Evolutionary conservation across 2,888 invertebrate species (phyloP).

Genomic region (Sepiola atlantica): DNA sequence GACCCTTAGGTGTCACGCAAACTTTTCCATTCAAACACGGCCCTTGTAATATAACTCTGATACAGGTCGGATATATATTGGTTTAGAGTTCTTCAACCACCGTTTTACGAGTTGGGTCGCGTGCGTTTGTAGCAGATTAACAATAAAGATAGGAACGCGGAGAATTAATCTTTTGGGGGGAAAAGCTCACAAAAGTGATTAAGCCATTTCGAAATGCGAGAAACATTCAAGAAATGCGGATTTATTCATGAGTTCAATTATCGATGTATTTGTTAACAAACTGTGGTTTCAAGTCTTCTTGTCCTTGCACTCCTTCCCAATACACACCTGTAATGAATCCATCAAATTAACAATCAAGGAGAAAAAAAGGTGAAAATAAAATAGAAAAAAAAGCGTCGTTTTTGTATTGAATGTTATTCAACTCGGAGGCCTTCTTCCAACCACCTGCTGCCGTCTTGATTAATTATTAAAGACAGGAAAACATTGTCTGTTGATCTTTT

Average conservation of each 20-base stretch:
- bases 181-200: background rate
- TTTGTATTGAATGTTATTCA: background rate
- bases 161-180: background rate
- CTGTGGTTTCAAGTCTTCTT: background rate
- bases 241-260: background rate
- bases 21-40: too few species aligned
- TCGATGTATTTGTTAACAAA: background rate
- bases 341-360: background rate
- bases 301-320: background rate
- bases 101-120: background rate
- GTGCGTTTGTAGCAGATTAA: background rate
- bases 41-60: too few species aligned
- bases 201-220: background rate
- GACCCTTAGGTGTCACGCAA: too few species aligned
- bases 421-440: background rate
- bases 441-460: background rate
- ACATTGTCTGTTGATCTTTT: background rate
- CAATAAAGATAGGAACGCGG: background rate
- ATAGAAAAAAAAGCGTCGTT: background rate
- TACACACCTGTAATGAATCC: conserved; percentile 6
- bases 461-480: background rate
- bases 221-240: background rate
- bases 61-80: background rate
- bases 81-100: background rate
- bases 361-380: background rate